Conservation (phyloP, 92 coral and sea anemone genomes). For the Porites cylindrica region DNA sequence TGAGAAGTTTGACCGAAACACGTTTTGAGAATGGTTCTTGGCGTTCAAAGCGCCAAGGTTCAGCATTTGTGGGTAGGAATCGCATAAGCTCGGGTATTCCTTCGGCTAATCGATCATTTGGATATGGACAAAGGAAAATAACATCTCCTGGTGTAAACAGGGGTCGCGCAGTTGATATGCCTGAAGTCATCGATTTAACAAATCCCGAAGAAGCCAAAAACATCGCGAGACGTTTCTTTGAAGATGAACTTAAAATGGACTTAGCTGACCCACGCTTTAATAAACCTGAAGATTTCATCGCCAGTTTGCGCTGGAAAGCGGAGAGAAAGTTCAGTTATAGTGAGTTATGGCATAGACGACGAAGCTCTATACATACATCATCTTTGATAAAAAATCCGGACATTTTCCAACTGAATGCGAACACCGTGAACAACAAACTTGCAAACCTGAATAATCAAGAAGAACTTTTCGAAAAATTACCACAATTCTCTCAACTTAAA, state of each 20-base stretch:
- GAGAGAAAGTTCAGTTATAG: constrained; percentile 17
- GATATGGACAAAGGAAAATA: constrained; percentile 44
- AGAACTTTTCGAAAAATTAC: neutral
- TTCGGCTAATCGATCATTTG: constrained; percentile 23
- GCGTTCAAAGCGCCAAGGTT: constrained; percentile 23
- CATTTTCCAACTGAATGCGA: neutral
- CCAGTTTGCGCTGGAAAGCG: constrained; percentile 18
- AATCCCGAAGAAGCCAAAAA: constrained; percentile 37
- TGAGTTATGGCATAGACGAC: constrained; percentile 38
- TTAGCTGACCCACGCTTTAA: constrained; percentile 20
- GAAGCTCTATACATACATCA: neutral
- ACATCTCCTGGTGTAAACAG: constrained; percentile 36
- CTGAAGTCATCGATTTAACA: constrained; percentile 33
- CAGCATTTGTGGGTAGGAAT: constrained; percentile 23
- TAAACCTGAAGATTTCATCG: constrained; percentile 21
- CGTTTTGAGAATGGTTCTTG: constrained; percentile 3
- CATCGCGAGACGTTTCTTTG: constrained; percentile 35
- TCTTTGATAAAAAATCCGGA: neutral
- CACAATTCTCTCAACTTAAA: neutral
- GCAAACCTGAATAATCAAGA: neutral
- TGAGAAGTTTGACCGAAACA: constrained; percentile 18
- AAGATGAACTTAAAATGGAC: constrained; percentile 41
- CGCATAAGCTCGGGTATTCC: constrained; percentile 29
- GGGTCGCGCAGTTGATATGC: constrained; percentile 1
- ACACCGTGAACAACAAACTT: neutral